Evolutionary conservation across 2,113 vertebrate species (phyloP).

Genomic region (Strigops habroptila): DNA sequence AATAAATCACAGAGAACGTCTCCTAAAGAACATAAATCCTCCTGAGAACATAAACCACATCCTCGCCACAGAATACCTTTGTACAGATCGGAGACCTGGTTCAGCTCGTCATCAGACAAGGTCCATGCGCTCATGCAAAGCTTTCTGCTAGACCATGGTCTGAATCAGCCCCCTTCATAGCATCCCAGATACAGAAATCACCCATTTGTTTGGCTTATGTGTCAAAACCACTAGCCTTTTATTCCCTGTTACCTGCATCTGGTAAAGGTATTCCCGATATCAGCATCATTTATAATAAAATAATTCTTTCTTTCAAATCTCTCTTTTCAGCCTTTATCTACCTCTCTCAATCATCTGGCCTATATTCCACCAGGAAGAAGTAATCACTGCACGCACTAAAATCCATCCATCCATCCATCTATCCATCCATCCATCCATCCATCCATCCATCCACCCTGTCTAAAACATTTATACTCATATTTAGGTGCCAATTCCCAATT

Average conservation of each 20-base stretch:
- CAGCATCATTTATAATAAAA: background rate
- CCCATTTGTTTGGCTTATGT: background rate
- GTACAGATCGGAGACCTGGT: background rate
- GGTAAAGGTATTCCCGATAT: background rate
- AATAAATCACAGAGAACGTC: conserved; percentile 36
- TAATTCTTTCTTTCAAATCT: background rate
- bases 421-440: background rate
- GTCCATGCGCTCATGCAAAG: background rate
- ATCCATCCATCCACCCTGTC: background rate
- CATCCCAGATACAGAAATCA: background rate
- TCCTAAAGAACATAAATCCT: conserved; percentile 13
- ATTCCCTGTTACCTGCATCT: background rate
- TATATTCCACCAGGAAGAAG: background rate
- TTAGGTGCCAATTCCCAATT: background rate
- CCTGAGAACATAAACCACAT: conserved; percentile 16
- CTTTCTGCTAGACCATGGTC: background rate
- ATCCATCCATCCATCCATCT: background rate
- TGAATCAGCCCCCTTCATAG: background rate
- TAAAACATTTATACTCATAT: background rate
- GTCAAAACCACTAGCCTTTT: background rate
- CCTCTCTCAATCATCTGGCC: background rate
- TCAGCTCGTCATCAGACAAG: background rate
- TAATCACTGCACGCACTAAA: background rate
- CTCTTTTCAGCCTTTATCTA: background rate
- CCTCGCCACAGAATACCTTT: background rate